Percentiles rank a stretch among this genome's conserved stretches.
Evolutionary conservation across 1,140 invertebrate species (phyloP).

Genomic region (Drosophila fuyamai): DNA sequence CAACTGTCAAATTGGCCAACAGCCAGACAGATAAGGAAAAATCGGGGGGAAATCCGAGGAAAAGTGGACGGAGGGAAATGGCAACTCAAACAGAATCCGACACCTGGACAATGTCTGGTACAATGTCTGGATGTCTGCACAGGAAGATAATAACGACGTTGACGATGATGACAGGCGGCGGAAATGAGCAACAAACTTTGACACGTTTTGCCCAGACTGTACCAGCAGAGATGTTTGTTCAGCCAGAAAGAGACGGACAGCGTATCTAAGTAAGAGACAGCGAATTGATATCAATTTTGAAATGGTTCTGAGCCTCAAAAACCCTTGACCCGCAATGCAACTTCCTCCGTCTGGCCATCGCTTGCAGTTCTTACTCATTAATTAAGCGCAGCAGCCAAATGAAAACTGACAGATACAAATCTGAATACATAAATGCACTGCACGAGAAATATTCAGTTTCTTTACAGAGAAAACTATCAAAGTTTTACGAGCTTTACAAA

Average conservation of each 20-base stretch:
- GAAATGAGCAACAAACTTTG: constrained; percentile 35
- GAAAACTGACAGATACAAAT: constrained; percentile 46
- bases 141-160: constrained; percentile 12
- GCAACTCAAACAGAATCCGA: constrained; percentile 40
- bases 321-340: constrained; percentile 59
- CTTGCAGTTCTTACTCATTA: constrained; percentile 40
- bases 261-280: neutral
- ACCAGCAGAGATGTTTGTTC: constrained; percentile 9
- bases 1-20: constrained; percentile 48
- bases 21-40: constrained; percentile 39
- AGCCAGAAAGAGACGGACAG: neutral
- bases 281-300: constrained; percentile 52
- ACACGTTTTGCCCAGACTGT: constrained; percentile 47
- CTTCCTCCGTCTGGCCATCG: constrained; percentile 30
- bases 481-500: neutral
- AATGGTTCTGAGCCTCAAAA: constrained; percentile 18
- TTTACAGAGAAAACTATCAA: too few species aligned
- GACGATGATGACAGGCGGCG: constrained; percentile 33
- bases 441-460: too few species aligned
- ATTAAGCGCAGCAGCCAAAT: constrained; percentile 49
- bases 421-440: constrained; percentile 25
- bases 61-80: constrained; percentile 4
- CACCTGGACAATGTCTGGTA: constrained; percentile 39
- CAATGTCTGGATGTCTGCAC: constrained; percentile 40
- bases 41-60: neutral